Evolutionary conservation across 2,113 vertebrate genomes (phyloP), one percentile per base, ranked within the genome.

Genomic region (Castor canadensis): DNA sequence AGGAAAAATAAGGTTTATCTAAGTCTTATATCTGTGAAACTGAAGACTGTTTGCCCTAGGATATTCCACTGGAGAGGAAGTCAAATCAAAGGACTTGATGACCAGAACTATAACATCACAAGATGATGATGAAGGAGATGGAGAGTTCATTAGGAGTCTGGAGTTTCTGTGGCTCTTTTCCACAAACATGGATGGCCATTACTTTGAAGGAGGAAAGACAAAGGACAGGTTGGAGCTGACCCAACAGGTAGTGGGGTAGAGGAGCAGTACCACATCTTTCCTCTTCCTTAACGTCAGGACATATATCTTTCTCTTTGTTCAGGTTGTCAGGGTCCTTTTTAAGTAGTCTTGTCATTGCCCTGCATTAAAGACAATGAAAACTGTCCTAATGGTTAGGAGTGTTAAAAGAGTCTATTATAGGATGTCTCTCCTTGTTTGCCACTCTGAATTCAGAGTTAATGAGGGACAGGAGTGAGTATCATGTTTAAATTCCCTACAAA

Each of bases 391-490:
- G 45, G 19, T 79, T 71, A 17, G n/a, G 40, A 26, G 8, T 24
- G 0, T 17, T n/a, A 2, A 38, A 35, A 13, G 19, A 16, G 17
- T 5, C 3, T 6, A 12, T 15, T 3, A 6, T 1, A 15, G 69
- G 66, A 22, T 10, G 5, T 12, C 66, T 73, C 24, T 54, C 30
- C 66, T 40, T 35, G 54, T 52, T 35, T 38, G 9, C 10, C 24
- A 28, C 43, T 60, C 62, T 32, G 54, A 86, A 38, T n/a, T 32
- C 58, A 4, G 1, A 35, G 58, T 28, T 45, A 16, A 6, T 40
- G 13, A 38, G 12, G 19, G 32, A 1, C 54, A 82, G 54, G 30
- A 45, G 16, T 32, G 5, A 77, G 52, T 9, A 38, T 47, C 16
- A 35, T 10, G 3, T 9, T 5, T 38, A 58, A 47, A 28, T 71